Percentiles rank a stretch among this genome's conserved stretches.
Evolutionary conservation across 2,888 invertebrate genomes (phyloP).

Genomic region (Conistra vaccinii): DNA sequence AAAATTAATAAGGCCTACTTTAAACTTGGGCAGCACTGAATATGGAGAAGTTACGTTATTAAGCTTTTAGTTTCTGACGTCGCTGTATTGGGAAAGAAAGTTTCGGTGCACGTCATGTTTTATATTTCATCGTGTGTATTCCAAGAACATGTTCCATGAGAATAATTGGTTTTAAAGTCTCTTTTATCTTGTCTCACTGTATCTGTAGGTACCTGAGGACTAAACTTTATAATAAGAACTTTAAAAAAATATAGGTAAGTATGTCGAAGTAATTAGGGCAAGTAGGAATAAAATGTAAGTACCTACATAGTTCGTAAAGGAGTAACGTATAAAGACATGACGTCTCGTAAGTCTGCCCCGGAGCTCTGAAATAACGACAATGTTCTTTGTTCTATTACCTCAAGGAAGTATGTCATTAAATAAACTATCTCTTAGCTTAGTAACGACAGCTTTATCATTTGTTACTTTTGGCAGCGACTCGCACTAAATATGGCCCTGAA

Average conservation of each 20-base stretch:
- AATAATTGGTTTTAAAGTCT: not conserved
- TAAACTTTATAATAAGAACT: not conserved
- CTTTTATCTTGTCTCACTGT: not conserved
- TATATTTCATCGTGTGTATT: slow-evolving; percentile 21
- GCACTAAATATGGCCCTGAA: not conserved
- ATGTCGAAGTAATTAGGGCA: no score
- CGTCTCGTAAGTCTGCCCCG: not conserved
- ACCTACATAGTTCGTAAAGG: not conserved
- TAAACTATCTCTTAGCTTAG: not conserved
- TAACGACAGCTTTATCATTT: not conserved
- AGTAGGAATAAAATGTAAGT: not conserved
- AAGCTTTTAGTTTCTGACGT: slow-evolving; percentile 58
- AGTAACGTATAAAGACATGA: not conserved
- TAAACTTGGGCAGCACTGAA: slow-evolving; percentile 61
- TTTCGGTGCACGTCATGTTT: slow-evolving; percentile 34
- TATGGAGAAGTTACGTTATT: slow-evolving; percentile 62
- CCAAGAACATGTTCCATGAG: slow-evolving; percentile 4
- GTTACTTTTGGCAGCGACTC: not conserved
- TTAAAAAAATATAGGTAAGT: not conserved
- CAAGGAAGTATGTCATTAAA: slow-evolving; percentile 1
- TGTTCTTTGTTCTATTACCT: slow-evolving; percentile 9
- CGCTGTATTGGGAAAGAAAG: slow-evolving; percentile 53
- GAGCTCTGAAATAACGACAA: slow-evolving; percentile 2
- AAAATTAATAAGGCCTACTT: slow-evolving; percentile 69
- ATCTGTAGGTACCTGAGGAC: not conserved